Conservation (phyloP, 30 jellyfish, hydroid and myxozoan genomes). For the Mastigias papua region DNA sequence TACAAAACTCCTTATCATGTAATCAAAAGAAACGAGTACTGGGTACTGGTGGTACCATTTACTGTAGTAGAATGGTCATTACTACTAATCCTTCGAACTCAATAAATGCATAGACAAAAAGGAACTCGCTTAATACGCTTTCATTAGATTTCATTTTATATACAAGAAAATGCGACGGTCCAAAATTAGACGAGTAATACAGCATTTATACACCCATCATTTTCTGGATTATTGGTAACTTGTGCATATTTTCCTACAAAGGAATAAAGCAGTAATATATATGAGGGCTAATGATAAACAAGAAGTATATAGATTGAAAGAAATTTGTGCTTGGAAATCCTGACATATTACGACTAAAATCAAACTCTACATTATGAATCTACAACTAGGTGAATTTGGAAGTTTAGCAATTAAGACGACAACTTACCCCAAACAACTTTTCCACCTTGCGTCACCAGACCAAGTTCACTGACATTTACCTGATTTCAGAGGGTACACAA, state of each 20-base stretch:
- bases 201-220: constrained; percentile 99
- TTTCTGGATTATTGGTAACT: constrained; percentile 99
- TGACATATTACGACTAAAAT: neutral
- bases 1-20: no score
- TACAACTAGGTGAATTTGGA: neutral
- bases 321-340: neutral
- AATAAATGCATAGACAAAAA: no score
- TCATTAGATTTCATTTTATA: neutral
- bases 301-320: neutral
- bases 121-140: no score
- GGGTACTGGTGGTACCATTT: no score
- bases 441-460: constrained; percentile 99
- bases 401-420: neutral
- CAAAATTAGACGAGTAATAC: constrained; percentile 83
- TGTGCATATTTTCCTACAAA: constrained; percentile 98
- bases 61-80: no score
- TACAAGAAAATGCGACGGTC: neutral
- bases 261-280: neutral
- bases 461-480: constrained; percentile 99
- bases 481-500: constrained; percentile 15
- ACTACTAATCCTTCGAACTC: no score
- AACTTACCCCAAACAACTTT: constrained; percentile 99
- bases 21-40: no score
- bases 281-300: neutral
- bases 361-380: neutral